Percentiles rank a stretch among this genome's conserved stretches.
phyloP scores from a whole-genome alignment of 2,888 invertebrate genomes.

The Acanthococcus lagerstroemiae region DNA sequence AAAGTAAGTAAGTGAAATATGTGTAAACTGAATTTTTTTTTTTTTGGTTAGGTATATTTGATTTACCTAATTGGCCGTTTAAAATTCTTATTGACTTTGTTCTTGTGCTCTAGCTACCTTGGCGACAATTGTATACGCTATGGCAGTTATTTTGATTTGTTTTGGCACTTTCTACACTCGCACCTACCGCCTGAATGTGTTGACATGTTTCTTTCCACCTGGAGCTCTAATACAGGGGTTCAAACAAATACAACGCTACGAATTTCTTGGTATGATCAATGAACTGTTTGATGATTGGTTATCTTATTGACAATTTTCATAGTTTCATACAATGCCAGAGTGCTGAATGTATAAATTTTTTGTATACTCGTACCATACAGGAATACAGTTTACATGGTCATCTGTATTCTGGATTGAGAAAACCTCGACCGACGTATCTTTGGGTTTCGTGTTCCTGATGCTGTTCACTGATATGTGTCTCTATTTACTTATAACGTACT shows the following conservation, averaged over 20 bases:
- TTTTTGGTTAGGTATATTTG: too few species aligned
- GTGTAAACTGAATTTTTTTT: too few species aligned
- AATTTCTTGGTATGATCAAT: not conserved
- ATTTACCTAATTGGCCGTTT: too few species aligned
- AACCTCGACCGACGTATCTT: not conserved
- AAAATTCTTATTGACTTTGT: too few species aligned
- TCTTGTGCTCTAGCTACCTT: too few species aligned
- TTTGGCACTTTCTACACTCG: not conserved
- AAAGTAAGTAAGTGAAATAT: not conserved
- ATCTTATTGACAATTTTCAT: not conserved
- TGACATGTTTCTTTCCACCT: not conserved
- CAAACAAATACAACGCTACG: not conserved
- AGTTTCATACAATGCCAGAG: not conserved
- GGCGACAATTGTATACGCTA: too few species aligned
- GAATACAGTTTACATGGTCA: constrained; percentile 1
- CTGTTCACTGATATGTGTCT: not conserved
- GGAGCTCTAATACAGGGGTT: constrained; percentile 2
- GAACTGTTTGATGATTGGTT: not conserved
- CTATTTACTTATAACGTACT: constrained; percentile 7
- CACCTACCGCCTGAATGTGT: not conserved
- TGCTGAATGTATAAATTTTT: not conserved
- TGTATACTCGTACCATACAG: too few species aligned
- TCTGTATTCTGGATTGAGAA: not conserved
- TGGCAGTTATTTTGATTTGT: too few species aligned
- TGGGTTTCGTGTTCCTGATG: constrained; percentile 2